Conservation (phyloP, 2,888 invertebrate genomes). For the Allacma fusca region DNA sequence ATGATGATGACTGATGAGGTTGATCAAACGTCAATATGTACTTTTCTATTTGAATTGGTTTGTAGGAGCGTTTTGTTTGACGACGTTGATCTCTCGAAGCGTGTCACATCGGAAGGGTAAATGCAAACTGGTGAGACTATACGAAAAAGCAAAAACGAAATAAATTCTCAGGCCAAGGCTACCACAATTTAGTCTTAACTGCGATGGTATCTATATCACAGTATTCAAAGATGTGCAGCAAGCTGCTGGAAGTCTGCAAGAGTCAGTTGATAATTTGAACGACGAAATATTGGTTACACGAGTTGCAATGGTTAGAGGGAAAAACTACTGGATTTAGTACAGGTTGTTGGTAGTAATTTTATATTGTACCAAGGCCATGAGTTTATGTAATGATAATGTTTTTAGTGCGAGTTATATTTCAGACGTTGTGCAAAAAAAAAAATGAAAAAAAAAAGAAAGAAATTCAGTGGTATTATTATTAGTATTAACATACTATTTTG, state of each 20-base stretch:
- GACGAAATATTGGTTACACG: neutral
- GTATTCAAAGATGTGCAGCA: neutral
- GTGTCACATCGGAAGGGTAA: neutral
- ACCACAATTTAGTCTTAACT: neutral
- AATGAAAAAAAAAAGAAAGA: too few relatives aligned
- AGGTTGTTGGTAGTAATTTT: slow-evolving; percentile 3
- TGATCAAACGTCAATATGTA: neutral
- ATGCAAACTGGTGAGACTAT: neutral
- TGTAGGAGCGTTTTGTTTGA: neutral
- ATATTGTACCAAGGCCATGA: neutral
- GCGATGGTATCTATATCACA: slow-evolving; percentile 1
- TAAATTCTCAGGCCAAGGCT: neutral
- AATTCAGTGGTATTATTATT: neutral
- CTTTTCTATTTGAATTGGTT: neutral
- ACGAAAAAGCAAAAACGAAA: neutral
- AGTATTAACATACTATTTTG: too few relatives aligned
- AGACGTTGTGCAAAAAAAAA: too few relatives aligned
- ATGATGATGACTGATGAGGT: too few relatives aligned
- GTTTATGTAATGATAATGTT: neutral
- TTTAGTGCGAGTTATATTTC: neutral
- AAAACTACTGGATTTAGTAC: neutral
- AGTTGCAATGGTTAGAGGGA: neutral
- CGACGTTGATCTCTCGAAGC: neutral
- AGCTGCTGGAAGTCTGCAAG: slow-evolving; percentile 3
- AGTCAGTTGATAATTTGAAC: neutral